Percentiles rank a stretch among this genome's conserved stretches.
Conservation (phyloP, 2,797 vertebrate genomes). For the Coregonus suidteri region DNA sequence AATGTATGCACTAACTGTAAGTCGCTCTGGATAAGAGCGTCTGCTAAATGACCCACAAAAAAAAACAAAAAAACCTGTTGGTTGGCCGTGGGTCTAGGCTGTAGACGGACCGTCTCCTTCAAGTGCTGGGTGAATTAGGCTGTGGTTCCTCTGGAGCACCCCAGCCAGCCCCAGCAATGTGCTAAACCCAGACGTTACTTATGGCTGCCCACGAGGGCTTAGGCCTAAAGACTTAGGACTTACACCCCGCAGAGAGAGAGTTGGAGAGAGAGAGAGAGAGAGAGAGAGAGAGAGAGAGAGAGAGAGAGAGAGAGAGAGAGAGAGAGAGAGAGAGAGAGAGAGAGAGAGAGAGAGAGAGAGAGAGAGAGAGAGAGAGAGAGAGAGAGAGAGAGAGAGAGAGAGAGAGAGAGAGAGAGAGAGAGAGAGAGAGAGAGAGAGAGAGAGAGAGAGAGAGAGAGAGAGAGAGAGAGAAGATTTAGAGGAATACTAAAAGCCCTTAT, state of each 20-base stretch:
- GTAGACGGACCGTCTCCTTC: constrained; percentile 74
- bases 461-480: background rate
- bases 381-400: background rate
- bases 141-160: constrained; percentile 71
- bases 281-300: background rate
- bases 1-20: too few species aligned
- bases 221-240: constrained; percentile 57
- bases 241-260: constrained; percentile 54
- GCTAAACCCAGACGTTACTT: constrained; percentile 76
- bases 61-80: constrained; percentile 30
- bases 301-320: constrained; percentile 28
- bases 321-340: background rate
- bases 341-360: background rate
- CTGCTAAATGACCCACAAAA: too few species aligned
- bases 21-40: too few species aligned
- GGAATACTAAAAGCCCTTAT: background rate
- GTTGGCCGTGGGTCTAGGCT: constrained; percentile 72
- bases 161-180: constrained; percentile 73
- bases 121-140: constrained; percentile 68
- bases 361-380: constrained; percentile 6
- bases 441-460: constrained; percentile 5
- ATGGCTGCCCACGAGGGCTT: constrained; percentile 69
- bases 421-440: background rate
- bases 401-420: background rate
- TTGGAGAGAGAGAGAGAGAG: constrained; percentile 26